Base-by-base conservation (phyloP, 1,140 invertebrate species). In the Dysdera silvatica region DNA sequence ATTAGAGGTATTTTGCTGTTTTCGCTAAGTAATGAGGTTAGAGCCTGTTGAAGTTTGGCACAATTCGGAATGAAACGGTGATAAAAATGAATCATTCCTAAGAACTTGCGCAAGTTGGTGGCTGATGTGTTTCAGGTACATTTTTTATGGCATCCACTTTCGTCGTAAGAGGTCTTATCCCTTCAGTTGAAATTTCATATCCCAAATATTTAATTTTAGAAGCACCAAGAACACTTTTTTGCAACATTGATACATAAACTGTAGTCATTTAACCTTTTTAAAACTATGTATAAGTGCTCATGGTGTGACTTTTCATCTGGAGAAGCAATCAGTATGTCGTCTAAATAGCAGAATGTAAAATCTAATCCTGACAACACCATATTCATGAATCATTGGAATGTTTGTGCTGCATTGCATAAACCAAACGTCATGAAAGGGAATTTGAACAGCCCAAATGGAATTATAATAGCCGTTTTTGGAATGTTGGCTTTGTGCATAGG, bases 301-400 rank as follows among this genome's bases (percentile, higher is more conserved):
- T 67, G 51, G 56, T 80, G 78, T 20, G 73, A 67, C 10, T 73
- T 67, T 55, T 68, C 69, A 26, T 66, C 57, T 8, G 70, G 54
- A 3, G 72, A 75, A 31, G 71, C 77, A 6, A 84, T 70, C 1
- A 82, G 70, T 37, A 84, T 68, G 37, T 52, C 37, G 20, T 61
- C 37, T 41, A 61, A 53, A 61, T 57, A 45, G 40, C 41, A 57
- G 33, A 61, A 70, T 55, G 43, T 61, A 61, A 74, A 80, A 24
- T 72, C 67, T 24, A 73, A 65, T 12, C 70, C 75, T 28, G 73
- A 59, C 5, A 80, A 68, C 1, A 80, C 71, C n/a, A 71, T 43
- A 66, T 80, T 73, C 56, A 83, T 80, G 14, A 77, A 74, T 18
- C 80, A 57, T 69, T 82, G 78, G 66, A 81, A 82, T 24, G 74